Base-by-base conservation (phyloP, 2,113 vertebrate species). In the Bambusicola thoracicus region DNA sequence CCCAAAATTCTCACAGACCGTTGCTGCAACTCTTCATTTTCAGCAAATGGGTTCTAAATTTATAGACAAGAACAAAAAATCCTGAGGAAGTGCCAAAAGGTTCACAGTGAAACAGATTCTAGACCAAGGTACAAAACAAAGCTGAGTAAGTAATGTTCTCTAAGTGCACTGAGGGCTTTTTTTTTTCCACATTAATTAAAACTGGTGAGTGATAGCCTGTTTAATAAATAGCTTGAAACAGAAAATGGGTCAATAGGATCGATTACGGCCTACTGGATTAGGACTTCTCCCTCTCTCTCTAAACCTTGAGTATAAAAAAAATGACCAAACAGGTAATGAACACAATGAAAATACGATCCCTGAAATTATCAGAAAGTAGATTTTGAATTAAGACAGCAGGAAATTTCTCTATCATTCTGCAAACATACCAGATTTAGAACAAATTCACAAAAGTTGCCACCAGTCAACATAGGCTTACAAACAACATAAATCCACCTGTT, bases 21-120 rank as follows among this genome's bases (percentile, higher is more conserved):
- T 95, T 99, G 99, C 68, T 98, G 99, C 19, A 98, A 96, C 92
- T 99, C 98, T 15, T 98, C 98, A 92, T 98, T 99, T 96, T 99
- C 99, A 81, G 96, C 97, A 93, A 99, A 98, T 0, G 98, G 98
- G 74, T 93, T 99, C 99, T 99, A 97, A 88, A 97, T 32, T 13
- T 59, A 70, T 25, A 87, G 40, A 93, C 29, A 97, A 91, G 93
- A 92, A 55, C 6, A 95, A 96, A 96, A 41, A 55, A 65, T 62
- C 32, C 67, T 96, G 14, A 96, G 85, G 56, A 93, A 93, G 90
- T 75, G 70, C 38, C 79, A 81, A 63, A 87, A 53, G 67, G 74
- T 90, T 76, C 81, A 51, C 73, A 80, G 20, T 14, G 61, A 81
- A 92, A 61, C 63, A 80, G 83, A 69, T 93, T 74, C 63, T 61